phyloP scores from a whole-genome alignment of 2,797 vertebrate species.

The Anas capensis region DNA sequence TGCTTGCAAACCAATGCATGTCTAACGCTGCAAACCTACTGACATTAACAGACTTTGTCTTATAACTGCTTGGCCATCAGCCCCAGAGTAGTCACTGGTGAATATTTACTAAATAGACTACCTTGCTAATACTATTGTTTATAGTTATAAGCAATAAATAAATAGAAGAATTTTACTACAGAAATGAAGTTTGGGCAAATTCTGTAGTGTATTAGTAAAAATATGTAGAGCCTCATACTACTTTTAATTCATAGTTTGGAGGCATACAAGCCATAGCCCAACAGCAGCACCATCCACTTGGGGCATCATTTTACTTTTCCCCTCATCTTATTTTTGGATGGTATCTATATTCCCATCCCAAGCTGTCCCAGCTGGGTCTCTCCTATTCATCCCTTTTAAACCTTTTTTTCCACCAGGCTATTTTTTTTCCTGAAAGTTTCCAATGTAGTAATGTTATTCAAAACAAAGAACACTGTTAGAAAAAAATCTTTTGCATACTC shows the following conservation, averaged over 20 bases:
- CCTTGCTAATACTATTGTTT: background rate
- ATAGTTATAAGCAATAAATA: background rate
- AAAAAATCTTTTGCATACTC: background rate
- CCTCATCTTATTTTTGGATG: background rate
- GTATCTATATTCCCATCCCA: background rate
- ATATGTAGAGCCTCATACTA: background rate
- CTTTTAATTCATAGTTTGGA: background rate
- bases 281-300: background rate
- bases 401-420: background rate
- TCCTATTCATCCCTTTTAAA: background rate
- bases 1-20: background rate
- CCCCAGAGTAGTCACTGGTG: background rate
- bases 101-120: background rate
- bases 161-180: background rate
- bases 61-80: background rate
- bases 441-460: background rate
- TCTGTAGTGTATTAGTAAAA: background rate
- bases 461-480: background rate
- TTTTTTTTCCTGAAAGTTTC: background rate
- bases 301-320: background rate
- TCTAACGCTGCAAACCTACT: background rate
- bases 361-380: background rate
- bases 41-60: background rate
- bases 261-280: background rate
- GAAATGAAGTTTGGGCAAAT: background rate